Base-by-base conservation (phyloP, 2,888 invertebrate genomes). In the Willowsia nigromaculata region DNA sequence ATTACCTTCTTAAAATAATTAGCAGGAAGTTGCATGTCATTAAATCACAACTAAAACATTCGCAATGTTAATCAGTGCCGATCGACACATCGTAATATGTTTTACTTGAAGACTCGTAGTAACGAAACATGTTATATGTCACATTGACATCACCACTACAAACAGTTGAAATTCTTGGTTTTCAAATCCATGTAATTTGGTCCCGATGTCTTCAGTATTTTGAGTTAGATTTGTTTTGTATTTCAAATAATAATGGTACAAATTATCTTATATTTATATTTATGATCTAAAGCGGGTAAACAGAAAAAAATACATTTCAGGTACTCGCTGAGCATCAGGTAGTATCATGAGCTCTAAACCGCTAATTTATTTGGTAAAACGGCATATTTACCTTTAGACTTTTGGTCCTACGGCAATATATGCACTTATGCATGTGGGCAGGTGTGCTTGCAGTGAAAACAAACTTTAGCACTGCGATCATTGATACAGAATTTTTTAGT, bases 21-120 rank as follows among this genome's bases (percentile, higher is more conserved):
- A 81, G 15, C 62, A 82, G 82, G 81, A 81, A 81, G 81, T 53
- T 33, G 11, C 15, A 53, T 68, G 65, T 68, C 65, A 43, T 74
- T 74, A 7, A 33, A 1, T 59, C 27, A 18, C n/a, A 18, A 4
- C 18, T 18, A 50, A 18, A 50, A 4, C 50, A 13, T 18, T 18
- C 15, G 18, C 18, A 15, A 50, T 50, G 18, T 50, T 3, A 7
- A 18, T 50, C n/a, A n/a, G 18, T 18, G 11, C 15, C 15, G 18
- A 1, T 18, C 5, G 15, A 11, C 18, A n/a, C n/a, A 18, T 3
- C 4, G 1, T 50, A 7, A 50, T 18, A n/a, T n/a, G 1, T n/a
- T n/a, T n/a, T n/a, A n/a, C n/a, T n/a, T n/a, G n/a, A n/a, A n/a
- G n/a, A n/a, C n/a, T n/a, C n/a, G n/a, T n/a, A n/a, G n/a, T n/a